These are phyloP conservation scores for Brachyptera risi DNA, from an alignment of 2,888 invertebrate genomes.

Conservation along the genomic window DNA sequence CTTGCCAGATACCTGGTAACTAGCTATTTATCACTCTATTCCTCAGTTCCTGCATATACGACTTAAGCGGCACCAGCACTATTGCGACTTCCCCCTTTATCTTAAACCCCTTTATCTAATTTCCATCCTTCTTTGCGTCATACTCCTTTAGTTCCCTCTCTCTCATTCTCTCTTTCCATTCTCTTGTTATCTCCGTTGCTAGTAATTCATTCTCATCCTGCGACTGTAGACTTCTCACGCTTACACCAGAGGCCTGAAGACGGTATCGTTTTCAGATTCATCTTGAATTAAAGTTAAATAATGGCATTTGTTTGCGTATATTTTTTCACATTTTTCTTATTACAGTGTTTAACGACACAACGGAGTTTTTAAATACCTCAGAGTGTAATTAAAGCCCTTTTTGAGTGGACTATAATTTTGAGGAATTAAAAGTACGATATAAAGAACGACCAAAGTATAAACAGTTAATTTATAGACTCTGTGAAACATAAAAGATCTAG, in stretches of 20 bases:
- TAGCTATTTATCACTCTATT: constrained; percentile 20
- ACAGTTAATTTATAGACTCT: too few species aligned
- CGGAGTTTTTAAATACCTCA: too few species aligned
- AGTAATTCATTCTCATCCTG: constrained; percentile 3
- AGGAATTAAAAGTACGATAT: too few species aligned
- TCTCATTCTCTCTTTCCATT: background rate
- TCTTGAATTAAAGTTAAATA: background rate
- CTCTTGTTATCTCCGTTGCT: background rate
- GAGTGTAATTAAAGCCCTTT: too few species aligned
- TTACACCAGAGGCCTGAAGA: background rate
- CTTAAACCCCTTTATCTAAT: constrained; percentile 8
- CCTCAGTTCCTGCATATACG: constrained; percentile 4
- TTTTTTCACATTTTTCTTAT: too few species aligned
- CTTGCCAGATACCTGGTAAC: constrained; percentile 16
- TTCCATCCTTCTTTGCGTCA: constrained; percentile 6
- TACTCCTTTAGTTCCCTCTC: background rate
- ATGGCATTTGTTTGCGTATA: constrained; percentile 6
- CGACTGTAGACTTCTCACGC: background rate
- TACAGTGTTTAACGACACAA: too few species aligned
- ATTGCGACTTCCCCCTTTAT: constrained; percentile 2
- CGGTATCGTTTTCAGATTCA: background rate
- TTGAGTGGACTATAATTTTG: too few species aligned
- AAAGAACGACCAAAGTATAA: too few species aligned
- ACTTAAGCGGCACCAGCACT: constrained; percentile 5
- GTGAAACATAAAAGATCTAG: too few species aligned